Conservation (phyloP, 2,113 vertebrate species). For the Nibea albiflora region DNA sequence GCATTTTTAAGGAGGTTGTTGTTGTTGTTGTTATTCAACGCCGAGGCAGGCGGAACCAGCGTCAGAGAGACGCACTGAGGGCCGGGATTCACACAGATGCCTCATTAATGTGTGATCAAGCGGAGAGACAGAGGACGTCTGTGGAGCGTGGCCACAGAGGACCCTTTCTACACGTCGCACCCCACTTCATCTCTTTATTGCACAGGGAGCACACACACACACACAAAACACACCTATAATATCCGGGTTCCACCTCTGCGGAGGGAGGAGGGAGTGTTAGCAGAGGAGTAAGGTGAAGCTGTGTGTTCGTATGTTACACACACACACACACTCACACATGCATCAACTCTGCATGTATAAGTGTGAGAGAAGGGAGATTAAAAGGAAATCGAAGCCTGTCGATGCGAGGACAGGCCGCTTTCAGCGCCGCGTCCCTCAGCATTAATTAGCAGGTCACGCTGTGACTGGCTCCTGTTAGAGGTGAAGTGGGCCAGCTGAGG, state of each 20-base stretch:
- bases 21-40: constrained; percentile 71
- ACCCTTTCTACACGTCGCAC: constrained; percentile 76
- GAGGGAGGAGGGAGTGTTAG: constrained; percentile 46
- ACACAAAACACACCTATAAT: constrained; percentile 78
- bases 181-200: constrained; percentile 79
- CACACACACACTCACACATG: constrained; percentile 7
- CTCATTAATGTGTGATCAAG: constrained; percentile 82
- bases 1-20: constrained; percentile 68
- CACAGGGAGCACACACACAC: constrained; percentile 47
- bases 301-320: constrained; percentile 2
- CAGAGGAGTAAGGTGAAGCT: constrained; percentile 45
- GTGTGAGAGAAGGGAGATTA: constrained; percentile 58
- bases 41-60: constrained; percentile 54
- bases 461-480: constrained; percentile 71
- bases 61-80: constrained; percentile 62
- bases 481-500: constrained; percentile 74
- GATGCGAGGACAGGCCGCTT: constrained; percentile 78
- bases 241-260: constrained; percentile 74
- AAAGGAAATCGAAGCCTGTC: constrained; percentile 67
- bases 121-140: constrained; percentile 81
- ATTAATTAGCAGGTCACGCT: constrained; percentile 84
- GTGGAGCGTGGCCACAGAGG: constrained; percentile 81
- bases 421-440: constrained; percentile 73
- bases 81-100: constrained; percentile 75
- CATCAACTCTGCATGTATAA: constrained; percentile 16